Base-by-base conservation (phyloP, 2,888 invertebrate species). In the Chironomus riparius region DNA sequence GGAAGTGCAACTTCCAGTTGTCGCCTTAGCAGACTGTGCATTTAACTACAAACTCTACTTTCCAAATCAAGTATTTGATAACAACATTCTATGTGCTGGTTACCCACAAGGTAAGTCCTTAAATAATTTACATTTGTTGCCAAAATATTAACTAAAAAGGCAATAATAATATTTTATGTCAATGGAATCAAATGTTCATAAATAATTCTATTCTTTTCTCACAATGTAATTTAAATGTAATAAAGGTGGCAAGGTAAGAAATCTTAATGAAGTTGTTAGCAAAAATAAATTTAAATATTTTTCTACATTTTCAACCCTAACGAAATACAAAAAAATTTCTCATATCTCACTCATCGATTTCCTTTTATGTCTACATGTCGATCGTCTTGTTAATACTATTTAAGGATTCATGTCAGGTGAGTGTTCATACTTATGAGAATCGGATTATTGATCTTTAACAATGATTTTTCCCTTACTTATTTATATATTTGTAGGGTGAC, bases 1-100 rank as follows among this genome's bases (percentile, higher is more conserved):
- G 79, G 85, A 86, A 71, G 85, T 87, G 2, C 83, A 83, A 77
- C 80, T 86, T 75, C 84, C 85, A 1, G 80, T 84, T 22, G 78
- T 83, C 0, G 79, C 79, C n/a, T 79, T 80, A 0, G 88, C 79
- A 48, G 78, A 77, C 47, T 84, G 84, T 72, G 80, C 82, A 77
- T 62, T 87, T 86, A 77, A 86, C 86, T 80, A 84, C 78, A 80
- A 80, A 68, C 79, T 80, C 0, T 73, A 81, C 6, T 83, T 79
- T 76, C 78, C 79, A 12, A 73, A 68, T 18, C 77, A 79, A 76
- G 48, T 76, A 0, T 77, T 79, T 50, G 79, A 78, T 61, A 75
- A 77, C 70, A 77, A 76, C n/a, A 47, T 76, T 47, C 10, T 76
- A 0, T 76, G 69, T 56, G 69, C 69, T 7, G 69, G 76, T 6